phyloP scores from a whole-genome alignment of 1,140 invertebrate species.

The Apolygus lucorum region DNA sequence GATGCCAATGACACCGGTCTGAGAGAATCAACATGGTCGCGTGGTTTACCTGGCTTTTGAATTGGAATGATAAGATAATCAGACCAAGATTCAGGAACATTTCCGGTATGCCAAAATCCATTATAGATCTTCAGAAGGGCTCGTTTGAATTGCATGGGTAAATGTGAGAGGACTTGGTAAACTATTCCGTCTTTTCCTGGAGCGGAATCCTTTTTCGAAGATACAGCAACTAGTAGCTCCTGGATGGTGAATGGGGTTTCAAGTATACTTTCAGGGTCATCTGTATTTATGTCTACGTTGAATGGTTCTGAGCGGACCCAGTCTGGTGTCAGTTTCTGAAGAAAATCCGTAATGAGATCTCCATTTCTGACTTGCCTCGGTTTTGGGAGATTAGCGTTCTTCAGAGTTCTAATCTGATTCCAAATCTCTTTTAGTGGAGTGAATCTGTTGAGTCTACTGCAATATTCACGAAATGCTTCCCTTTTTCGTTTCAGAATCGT shows the following conservation, averaged over 20 bases:
- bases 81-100: neutral
- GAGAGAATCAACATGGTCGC: neutral
- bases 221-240: neutral
- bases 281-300: neutral
- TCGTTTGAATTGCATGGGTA: neutral
- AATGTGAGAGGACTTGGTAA: neutral
- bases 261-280: neutral
- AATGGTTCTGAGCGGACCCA: too few relatives aligned
- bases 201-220: neutral
- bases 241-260: too few relatives aligned
- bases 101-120: neutral
- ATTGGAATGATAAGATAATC: too few relatives aligned
- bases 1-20: neutral
- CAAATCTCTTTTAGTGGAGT: neutral
- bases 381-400: too few relatives aligned
- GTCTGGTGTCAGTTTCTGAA: neutral
- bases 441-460: neutral
- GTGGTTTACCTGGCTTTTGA: neutral
- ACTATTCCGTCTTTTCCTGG: neutral
- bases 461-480: neutral
- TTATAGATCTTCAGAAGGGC: neutral
- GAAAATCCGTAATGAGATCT: neutral
- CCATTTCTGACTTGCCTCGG: neutral
- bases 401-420: neutral
- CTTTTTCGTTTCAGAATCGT: neutral